Percentiles rank a stretch among this genome's conserved stretches.
Conservation (phyloP, 2,113 vertebrate genomes). For the Pelecanus crispus region DNA sequence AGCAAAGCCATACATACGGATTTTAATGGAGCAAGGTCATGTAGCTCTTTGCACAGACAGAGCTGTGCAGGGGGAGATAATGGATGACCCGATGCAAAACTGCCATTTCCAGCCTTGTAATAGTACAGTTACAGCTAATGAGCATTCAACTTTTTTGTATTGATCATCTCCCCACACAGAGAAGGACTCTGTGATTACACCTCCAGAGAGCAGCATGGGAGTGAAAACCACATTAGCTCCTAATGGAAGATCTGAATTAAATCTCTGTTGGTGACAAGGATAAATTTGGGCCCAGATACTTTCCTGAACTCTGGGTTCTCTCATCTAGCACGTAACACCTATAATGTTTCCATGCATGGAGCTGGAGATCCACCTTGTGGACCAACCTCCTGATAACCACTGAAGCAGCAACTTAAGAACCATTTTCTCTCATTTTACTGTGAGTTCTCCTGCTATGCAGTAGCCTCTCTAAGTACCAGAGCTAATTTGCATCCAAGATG, state of each 20-base stretch:
- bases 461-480: background rate
- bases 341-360: background rate
- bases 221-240: background rate
- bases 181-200: background rate
- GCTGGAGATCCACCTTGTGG: background rate
- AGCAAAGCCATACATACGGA: background rate
- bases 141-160: conserved; percentile 1
- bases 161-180: background rate
- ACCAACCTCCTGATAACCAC: background rate
- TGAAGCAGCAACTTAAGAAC: background rate
- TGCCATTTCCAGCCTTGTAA: background rate
- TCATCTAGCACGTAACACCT: background rate
- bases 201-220: background rate
- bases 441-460: background rate
- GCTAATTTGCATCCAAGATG: background rate
- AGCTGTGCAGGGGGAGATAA: background rate
- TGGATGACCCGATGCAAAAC: background rate
- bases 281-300: background rate
- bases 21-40: background rate
- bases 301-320: background rate
- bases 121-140: background rate
- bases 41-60: background rate
- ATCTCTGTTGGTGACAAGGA: background rate
- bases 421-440: background rate
- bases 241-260: background rate